Conservation (phyloP, 2,113 vertebrate genomes). For the Mesembrinibis cayennensis region DNA sequence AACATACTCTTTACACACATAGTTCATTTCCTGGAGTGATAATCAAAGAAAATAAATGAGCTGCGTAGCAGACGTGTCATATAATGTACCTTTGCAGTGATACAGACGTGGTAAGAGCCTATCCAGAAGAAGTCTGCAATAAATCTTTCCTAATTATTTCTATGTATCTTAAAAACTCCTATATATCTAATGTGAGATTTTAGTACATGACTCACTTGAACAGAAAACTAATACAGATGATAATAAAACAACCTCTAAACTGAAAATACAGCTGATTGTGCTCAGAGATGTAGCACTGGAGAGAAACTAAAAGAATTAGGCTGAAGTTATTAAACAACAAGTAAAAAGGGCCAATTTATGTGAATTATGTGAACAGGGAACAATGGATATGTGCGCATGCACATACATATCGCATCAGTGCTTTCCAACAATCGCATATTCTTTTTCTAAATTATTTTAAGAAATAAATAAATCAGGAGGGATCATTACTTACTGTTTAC, state of each 20-base stretch:
- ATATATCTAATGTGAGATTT: not conserved
- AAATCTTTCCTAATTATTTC: constrained; percentile 21
- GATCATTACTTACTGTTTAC: constrained; percentile 58
- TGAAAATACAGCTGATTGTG: not conserved
- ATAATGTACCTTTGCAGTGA: not conserved
- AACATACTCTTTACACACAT: constrained; percentile 1
- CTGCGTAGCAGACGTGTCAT: constrained; percentile 24
- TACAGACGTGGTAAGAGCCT: not conserved
- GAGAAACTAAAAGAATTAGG: not conserved
- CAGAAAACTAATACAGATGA: not conserved
- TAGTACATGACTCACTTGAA: not conserved
- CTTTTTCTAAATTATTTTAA: constrained; percentile 55
- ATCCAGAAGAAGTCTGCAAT: not conserved
- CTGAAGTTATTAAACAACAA: not conserved
- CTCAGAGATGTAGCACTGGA: not conserved
- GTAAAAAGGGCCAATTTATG: constrained; percentile 24
- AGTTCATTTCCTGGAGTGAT: constrained; percentile 31
- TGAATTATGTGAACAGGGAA: constrained; percentile 35
- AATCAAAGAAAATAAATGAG: constrained; percentile 41
- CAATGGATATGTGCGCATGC: constrained; percentile 29
- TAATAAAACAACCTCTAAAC: not conserved
- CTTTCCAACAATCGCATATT: constrained; percentile 56
- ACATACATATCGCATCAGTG: constrained; percentile 35
- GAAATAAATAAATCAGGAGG: constrained; percentile 50
- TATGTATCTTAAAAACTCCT: not conserved